Evolutionary conservation across 2,888 invertebrate genomes (phyloP).

Genomic region (Lithosia quadra): DNA sequence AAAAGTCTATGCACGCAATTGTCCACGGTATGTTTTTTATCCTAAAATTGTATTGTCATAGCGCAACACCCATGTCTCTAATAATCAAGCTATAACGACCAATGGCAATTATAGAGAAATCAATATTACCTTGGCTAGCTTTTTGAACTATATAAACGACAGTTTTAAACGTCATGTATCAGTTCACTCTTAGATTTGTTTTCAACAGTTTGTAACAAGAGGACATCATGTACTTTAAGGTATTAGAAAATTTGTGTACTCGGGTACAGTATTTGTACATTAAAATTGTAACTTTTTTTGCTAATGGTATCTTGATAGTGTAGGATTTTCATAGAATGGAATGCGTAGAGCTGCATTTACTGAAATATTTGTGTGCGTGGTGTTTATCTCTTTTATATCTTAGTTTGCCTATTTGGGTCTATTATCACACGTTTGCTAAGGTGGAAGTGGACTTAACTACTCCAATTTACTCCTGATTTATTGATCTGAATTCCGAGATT

Average conservation of each 20-base stretch:
- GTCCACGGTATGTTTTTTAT: not conserved
- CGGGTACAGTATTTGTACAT: no score
- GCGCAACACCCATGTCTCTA: conserved; percentile 23
- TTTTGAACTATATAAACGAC: conserved; percentile 34
- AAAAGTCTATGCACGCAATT: not conserved
- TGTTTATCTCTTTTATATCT: no score
- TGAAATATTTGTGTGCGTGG: no score
- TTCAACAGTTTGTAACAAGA: conserved; percentile 15
- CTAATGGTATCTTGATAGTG: no score
- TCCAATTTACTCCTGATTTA: no score
- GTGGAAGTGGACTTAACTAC: no score
- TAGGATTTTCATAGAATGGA: no score
- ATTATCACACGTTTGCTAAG: no score
- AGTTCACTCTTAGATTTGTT: conserved; percentile 26
- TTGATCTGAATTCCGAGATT: no score
- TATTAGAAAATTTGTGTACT: conserved; percentile 21
- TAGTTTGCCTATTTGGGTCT: no score
- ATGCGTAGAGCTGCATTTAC: no score
- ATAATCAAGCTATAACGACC: conserved; percentile 35
- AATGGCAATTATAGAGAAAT: conserved; percentile 44
- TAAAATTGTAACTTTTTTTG: no score
- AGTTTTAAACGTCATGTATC: conserved; percentile 27
- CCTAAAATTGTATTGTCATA: not conserved
- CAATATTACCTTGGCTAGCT: conserved; percentile 44
- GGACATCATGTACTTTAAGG: conserved; percentile 44